These are phyloP conservation scores for Melospiza melodia DNA, from an alignment of 2,113 vertebrate genomes.

Conservation along the genomic window DNA sequence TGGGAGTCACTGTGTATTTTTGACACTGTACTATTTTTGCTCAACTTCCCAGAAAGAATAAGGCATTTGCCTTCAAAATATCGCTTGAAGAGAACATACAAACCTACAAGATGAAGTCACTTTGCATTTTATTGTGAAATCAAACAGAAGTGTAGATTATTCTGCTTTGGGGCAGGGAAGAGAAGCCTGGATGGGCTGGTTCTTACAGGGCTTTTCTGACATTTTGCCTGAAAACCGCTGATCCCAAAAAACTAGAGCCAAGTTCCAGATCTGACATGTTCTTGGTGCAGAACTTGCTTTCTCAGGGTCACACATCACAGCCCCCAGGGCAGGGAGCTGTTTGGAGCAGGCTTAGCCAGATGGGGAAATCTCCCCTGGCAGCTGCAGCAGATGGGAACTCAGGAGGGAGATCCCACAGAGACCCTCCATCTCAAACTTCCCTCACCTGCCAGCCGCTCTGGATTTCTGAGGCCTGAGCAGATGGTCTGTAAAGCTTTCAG, in stretches of 20 bases:
- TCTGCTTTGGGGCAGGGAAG: neutral
- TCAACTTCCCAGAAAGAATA: neutral
- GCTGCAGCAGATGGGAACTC: constrained; percentile 5
- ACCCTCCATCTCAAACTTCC: neutral
- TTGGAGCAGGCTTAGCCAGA: neutral
- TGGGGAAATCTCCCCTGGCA: neutral
- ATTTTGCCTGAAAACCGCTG: neutral
- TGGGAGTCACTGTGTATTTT: neutral
- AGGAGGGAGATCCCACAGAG: neutral
- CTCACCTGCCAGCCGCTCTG: neutral
- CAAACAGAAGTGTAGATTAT: neutral
- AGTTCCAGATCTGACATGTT: neutral
- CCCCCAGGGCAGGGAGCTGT: neutral
- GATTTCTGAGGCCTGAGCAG: neutral
- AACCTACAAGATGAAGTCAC: neutral
- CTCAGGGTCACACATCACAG: neutral
- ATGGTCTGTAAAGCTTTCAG: neutral
- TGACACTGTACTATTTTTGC: neutral
- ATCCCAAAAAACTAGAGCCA: accelerated
- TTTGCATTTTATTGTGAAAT: neutral
- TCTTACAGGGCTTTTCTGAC: neutral
- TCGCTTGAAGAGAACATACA: neutral
- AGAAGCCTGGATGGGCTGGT: neutral
- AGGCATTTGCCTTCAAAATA: neutral
- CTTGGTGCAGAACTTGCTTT: neutral